Percentiles rank a stretch among this genome's conserved stretches.
Conservation (phyloP, 2,888 invertebrate genomes). For the Heteropelma amictum region DNA sequence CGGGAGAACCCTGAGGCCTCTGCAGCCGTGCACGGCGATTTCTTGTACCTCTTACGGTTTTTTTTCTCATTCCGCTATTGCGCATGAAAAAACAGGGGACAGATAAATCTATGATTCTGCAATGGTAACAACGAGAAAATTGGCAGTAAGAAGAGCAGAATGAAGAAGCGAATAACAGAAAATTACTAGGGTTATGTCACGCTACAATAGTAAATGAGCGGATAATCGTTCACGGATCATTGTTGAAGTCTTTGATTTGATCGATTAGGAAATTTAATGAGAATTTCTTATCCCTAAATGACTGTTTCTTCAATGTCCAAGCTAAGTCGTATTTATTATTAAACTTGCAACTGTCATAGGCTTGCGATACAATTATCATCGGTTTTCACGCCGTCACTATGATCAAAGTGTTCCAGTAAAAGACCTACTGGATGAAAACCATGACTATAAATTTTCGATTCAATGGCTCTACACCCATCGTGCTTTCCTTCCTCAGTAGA, state of each 20-base stretch:
- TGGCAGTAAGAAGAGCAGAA: neutral
- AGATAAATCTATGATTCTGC: conserved; percentile 20
- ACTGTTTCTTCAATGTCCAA: too few species aligned
- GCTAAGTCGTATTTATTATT: too few species aligned
- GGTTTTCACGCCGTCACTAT: too few species aligned
- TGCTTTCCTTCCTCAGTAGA: neutral
- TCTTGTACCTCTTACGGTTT: conserved; percentile 39
- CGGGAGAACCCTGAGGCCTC: conserved; percentile 31
- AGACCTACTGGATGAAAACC: conserved; percentile 3
- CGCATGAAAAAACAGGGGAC: neutral
- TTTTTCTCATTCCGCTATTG: conserved; percentile 42
- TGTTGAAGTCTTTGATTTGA: too few species aligned
- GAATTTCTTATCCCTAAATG: too few species aligned
- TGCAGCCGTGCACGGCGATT: conserved; percentile 55
- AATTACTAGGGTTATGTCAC: conserved; percentile 47
- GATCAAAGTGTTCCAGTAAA: too few species aligned
- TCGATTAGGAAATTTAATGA: too few species aligned
- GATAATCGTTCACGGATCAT: too few species aligned
- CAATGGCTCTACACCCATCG: conserved; percentile 49
- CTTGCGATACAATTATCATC: too few species aligned
- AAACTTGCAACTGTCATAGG: too few species aligned
- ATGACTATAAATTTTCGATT: conserved; percentile 58
- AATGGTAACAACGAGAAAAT: conserved; percentile 31
- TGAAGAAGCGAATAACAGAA: conserved; percentile 32
- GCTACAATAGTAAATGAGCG: conserved; percentile 3